Evolutionary conservation across 2,888 invertebrate genomes (phyloP).

Genomic region (Scaptomyza reducta): DNA sequence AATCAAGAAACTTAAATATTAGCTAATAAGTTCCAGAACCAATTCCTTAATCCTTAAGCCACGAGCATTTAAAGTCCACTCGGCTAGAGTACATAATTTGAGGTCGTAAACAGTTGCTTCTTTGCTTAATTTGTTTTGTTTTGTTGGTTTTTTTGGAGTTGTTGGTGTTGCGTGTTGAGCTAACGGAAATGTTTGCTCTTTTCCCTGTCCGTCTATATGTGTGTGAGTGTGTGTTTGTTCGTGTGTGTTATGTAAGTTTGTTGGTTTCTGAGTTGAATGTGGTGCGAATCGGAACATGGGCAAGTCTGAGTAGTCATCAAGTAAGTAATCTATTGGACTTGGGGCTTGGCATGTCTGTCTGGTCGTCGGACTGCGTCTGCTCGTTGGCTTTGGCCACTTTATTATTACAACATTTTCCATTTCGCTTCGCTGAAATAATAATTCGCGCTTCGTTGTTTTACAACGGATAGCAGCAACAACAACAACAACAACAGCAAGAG

Average conservation of each 20-base stretch:
- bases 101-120: not conserved
- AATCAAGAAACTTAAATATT: too few species aligned
- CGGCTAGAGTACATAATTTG: not conserved
- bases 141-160: conserved; percentile 26
- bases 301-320: conserved; percentile 32
- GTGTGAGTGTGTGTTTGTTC: not conserved
- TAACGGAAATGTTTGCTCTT: conserved; percentile 73
- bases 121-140: conserved; percentile 2
- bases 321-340: conserved; percentile 47
- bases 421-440: conserved; percentile 77
- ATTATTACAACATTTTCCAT: conserved; percentile 79
- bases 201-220: too few species aligned
- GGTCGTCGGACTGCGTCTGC: conserved; percentile 48
- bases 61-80: not conserved
- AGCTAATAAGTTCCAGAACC: too few species aligned
- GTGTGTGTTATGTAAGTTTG: conserved; percentile 55
- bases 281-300: conserved; percentile 37
- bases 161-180: conserved; percentile 55
- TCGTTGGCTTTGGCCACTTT: conserved; percentile 53
- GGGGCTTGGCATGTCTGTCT: conserved; percentile 50
- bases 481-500: conserved; percentile 11
- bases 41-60: not conserved
- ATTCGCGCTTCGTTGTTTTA: conserved; percentile 76
- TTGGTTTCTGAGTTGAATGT: conserved; percentile 29
- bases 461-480: conserved; percentile 46